These are phyloP conservation scores for Oncorhynchus kisutch DNA, from an alignment of 2,113 vertebrate species.

Conservation along the genomic window DNA sequence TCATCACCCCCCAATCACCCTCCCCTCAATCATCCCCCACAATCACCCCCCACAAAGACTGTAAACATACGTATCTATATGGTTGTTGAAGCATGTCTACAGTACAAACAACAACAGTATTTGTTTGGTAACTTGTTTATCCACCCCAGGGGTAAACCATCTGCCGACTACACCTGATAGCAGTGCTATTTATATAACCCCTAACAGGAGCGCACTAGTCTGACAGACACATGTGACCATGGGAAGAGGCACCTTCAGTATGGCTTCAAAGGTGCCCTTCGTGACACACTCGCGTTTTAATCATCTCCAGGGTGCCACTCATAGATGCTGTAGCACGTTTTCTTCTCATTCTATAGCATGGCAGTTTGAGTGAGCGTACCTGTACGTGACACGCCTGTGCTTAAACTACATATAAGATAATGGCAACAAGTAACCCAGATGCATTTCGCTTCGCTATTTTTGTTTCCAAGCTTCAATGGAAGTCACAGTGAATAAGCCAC, in stretches of 20 bases:
- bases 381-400: neutral
- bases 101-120: neutral
- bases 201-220: neutral
- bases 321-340: neutral
- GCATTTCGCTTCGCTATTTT: neutral
- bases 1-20: too few relatives aligned
- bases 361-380: neutral
- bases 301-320: neutral
- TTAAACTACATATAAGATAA: neutral
- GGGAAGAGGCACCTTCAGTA: neutral
- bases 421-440: neutral
- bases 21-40: too few relatives aligned
- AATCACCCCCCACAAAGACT: neutral
- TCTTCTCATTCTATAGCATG: neutral
- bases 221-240: neutral
- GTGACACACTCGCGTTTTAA: neutral
- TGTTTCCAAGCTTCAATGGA: neutral
- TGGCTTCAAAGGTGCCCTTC: neutral
- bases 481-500: conserved; percentile 3
- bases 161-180: neutral
- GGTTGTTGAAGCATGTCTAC: neutral
- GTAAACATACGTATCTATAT: neutral
- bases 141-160: neutral
- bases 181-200: conserved; percentile 4
- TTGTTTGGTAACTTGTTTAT: neutral